These are phyloP conservation scores for Peromyscus melanophrys DNA, from an alignment of 2,797 vertebrate genomes.

Conservation along the genomic window DNA sequence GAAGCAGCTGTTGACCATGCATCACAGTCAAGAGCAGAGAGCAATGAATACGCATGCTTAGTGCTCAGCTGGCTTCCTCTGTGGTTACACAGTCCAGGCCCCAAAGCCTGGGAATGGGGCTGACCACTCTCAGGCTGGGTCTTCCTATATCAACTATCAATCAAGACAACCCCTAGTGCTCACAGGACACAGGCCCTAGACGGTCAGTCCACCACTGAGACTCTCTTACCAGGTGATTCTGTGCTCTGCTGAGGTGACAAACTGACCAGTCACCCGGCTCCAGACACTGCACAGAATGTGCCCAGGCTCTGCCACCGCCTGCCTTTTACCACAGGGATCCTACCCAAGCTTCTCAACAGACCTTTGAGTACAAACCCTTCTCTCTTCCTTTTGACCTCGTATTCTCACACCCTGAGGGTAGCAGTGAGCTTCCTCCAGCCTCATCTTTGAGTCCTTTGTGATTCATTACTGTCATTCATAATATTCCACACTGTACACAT, in stretches of 20 bases:
- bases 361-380: not conserved
- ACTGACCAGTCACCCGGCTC: not conserved
- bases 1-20: not conserved
- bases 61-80: not conserved
- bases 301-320: not conserved
- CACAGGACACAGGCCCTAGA: not conserved
- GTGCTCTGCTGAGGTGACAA: not conserved
- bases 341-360: not conserved
- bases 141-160: not conserved
- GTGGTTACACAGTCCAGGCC: not conserved
- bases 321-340: not conserved
- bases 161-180: not conserved
- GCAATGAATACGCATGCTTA: not conserved
- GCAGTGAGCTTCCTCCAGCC: not conserved
- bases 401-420: not conserved
- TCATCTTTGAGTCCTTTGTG: not conserved
- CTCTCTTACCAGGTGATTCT: not conserved
- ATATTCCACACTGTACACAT: rapidly evolving
- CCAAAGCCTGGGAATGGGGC: not conserved
- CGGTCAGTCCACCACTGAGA: not conserved
- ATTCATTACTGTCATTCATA: rapidly evolving
- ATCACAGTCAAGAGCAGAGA: not conserved
- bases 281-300: not conserved
- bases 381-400: not conserved
- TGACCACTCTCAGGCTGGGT: not conserved